Evolutionary conservation across 2,113 vertebrate species (phyloP), one percentile per base, ranked within the genome.

Genomic region (Trematomus loennbergii): DNA sequence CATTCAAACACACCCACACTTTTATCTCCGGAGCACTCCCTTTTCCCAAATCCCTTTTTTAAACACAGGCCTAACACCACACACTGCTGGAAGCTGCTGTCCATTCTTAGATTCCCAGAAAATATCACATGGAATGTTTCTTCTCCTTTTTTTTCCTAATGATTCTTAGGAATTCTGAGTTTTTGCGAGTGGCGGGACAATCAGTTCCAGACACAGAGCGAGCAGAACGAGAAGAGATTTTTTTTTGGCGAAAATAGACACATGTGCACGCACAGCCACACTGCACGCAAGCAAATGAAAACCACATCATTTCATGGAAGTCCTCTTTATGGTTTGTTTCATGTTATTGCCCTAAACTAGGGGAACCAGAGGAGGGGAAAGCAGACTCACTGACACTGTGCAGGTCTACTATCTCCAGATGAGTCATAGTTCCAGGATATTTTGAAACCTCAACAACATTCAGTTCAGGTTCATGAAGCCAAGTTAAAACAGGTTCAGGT

Each of bases 41-140:
- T 75, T 83, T 82, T 58, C 52, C 52, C 55, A 75, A 75, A 88
- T 87, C 85, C 29, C 20, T 79, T 61, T 59, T 90, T 63, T 55
- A 81, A 89, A 90, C 78, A 81, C 81, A 78, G 60, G 62, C 62
- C 75, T 59, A 75, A 83, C 75, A 86, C 87, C 78, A 58, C 83
- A 57, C 84, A 73, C 77, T 72, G 78, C 76, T 78, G 79, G 75
- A 79, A 68, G 58, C 79, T 76, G 66, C 69, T 12, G 36, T 52
- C 59, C 59, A 3, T 25, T 88, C 79, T 91, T 72, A 33, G 54
- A 87, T 89, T 92, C 88, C 87, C 85, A 85, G 88, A 91, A 93
- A 87, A 91, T 82, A 82, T 72, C 52, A 74, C 9, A 76, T 63
- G 82, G 83, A 86, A 87, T 83, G 86, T 86, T 87, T 81, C 58